Base-by-base conservation (phyloP, 2,888 invertebrate genomes). In the Apotomis betuletana region DNA sequence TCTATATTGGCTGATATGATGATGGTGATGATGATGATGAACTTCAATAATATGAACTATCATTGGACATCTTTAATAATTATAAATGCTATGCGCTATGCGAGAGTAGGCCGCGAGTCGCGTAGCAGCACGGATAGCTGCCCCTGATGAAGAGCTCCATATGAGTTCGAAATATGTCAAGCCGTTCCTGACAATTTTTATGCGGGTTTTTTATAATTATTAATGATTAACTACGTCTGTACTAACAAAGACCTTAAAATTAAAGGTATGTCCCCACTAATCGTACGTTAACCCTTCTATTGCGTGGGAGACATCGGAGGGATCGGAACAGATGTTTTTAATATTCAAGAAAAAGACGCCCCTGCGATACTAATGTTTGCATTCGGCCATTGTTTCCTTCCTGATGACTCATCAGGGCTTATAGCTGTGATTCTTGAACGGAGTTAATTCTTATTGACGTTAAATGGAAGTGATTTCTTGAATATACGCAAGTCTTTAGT, bases 271-370 rank as follows among this genome's bases (percentile, higher is more conserved):
- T 90, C 90, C 87, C 85, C 73, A 80, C 61, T 77, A 81, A 44
- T 59, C 74, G 44, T 69, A 46, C 67, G 6, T 70, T 72, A 88
- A 90, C 90, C 90, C 90, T 89, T 89, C 79, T 59, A 5, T 41
- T 60, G 63, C 70, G 70, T 59, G 77, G 70, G 79, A 75, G 75
- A 78, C 77, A 77, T 77, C 78, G 69, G 80, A 82, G 74, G 77
- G 70, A 75, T 75, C 67, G 74, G 82, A 87, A 89, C 91, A 91
- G 90, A 90, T 91, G 91, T 91, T 88, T 86, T 85, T 88, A 89
- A 89, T 89, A 87, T 87, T 87, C 80, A 80, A 86, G 82, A 75
- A 76, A 74, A 84, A 85, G 83, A 81, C 81, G 81, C 83, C 84
- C 83, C 76, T 77, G 73, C 60, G 55, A 58, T 63, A 74, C 77